Percentiles rank a stretch among this genome's conserved stretches.
Conservation (phyloP, 2,797 vertebrate species). For the Neosilurus hyrtlii region DNA sequence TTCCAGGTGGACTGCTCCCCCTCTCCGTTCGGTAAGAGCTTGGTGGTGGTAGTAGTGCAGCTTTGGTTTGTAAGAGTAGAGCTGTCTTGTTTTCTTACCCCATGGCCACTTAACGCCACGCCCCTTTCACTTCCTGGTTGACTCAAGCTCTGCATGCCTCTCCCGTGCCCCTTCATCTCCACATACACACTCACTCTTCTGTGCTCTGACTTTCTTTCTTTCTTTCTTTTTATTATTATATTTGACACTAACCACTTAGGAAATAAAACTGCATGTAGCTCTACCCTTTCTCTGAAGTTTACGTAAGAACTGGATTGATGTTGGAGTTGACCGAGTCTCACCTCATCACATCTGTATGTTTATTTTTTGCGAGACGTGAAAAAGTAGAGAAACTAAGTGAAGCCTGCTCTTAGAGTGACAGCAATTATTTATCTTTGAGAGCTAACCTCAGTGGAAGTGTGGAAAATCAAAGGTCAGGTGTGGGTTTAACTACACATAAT, state of each 20-base stretch:
- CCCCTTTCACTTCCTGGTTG: conserved; percentile 17
- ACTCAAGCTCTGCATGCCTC: conserved; percentile 40
- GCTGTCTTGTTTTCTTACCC: conserved; percentile 58
- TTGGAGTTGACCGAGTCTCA: conserved; percentile 14
- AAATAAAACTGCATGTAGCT: conserved; percentile 1
- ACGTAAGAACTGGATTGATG: conserved; percentile 5
- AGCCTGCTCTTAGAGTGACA: conserved; percentile 1
- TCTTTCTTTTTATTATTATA: conserved; percentile 6
- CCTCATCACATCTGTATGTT: conserved; percentile 4
- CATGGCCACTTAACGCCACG: conserved; percentile 45
- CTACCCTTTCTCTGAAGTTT: not conserved
- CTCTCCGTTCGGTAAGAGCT: conserved; percentile 92
- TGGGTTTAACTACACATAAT: conserved; percentile 12
- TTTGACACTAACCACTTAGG: conserved; percentile 31
- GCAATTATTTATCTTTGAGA: conserved; percentile 22
- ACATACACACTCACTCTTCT: not conserved
- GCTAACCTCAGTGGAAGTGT: not conserved
- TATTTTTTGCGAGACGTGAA: conserved; percentile 7
- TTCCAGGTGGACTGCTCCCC: conserved; percentile 91
- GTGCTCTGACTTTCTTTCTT: conserved; percentile 10
- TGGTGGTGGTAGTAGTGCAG: conserved; percentile 62
- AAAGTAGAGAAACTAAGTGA: conserved; percentile 12
- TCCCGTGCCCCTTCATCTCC: conserved; percentile 1
- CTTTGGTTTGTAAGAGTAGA: conserved; percentile 73
- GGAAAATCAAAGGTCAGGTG: conserved; percentile 10